Evolutionary conservation across 2,888 invertebrate species (phyloP).

Genomic region (Cyaniris semiargus): DNA sequence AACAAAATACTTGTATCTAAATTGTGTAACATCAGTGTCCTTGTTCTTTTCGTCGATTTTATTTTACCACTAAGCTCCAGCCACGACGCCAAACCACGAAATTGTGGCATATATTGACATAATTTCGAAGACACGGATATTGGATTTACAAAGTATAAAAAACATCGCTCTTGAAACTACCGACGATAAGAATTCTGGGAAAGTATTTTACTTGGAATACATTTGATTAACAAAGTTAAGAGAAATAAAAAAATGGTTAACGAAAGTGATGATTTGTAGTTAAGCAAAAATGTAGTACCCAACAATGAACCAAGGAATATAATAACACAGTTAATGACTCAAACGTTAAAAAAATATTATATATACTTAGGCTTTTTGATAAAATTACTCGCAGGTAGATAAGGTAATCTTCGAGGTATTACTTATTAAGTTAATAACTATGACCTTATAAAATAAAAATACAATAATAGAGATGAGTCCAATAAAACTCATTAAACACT

Average conservation of each 20-base stretch:
- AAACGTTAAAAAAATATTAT: too few relatives aligned
- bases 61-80: slow-evolving; percentile 36
- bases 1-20: neutral
- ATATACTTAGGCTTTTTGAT: too few relatives aligned
- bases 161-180: neutral
- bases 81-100: slow-evolving; percentile 36
- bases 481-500: neutral
- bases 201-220: neutral
- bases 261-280: too few relatives aligned
- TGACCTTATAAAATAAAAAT: neutral
- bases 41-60: slow-evolving; percentile 19
- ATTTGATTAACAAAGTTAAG: neutral
- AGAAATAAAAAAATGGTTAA: neutral
- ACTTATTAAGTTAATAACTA: neutral
- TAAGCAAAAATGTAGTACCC: too few relatives aligned
- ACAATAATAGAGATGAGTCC: neutral
- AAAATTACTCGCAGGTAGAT: too few relatives aligned
- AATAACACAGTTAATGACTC: too few relatives aligned
- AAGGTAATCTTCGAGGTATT: neutral
- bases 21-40: slow-evolving; percentile 6
- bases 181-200: neutral
- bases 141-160: slow-evolving; percentile 31
- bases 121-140: slow-evolving; percentile 34
- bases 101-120: slow-evolving; percentile 36
- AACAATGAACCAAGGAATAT: too few relatives aligned